phyloP scores from a whole-genome alignment of 2,113 vertebrate species.

The Steatornis caripensis region DNA sequence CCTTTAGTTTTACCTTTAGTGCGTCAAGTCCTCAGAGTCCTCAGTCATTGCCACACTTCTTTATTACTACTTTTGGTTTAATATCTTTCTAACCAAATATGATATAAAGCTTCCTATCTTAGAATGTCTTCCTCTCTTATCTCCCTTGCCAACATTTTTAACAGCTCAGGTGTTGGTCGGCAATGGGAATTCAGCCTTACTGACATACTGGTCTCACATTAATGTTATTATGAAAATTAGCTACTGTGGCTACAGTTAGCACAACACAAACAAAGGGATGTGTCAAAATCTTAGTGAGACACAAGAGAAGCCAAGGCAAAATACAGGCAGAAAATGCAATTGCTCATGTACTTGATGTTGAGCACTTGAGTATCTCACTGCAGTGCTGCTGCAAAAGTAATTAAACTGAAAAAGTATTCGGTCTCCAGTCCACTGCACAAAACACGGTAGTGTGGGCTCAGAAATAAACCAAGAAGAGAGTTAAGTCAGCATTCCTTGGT shows the following conservation, averaged over 20 bases:
- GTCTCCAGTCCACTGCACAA: background rate
- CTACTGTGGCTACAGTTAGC: background rate
- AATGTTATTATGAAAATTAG: background rate
- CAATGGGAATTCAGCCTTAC: background rate
- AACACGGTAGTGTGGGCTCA: background rate
- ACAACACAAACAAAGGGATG: background rate
- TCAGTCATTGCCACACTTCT: background rate
- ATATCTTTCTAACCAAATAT: background rate
- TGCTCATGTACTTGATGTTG: background rate
- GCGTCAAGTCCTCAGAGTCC: background rate
- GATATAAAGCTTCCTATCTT: background rate
- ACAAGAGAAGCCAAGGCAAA: background rate
- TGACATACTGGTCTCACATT: background rate
- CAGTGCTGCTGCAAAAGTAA: background rate
- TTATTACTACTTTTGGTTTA: background rate
- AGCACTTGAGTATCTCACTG: background rate
- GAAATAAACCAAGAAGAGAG: background rate
- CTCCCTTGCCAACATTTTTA: background rate
- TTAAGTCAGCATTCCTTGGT: background rate
- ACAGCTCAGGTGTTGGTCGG: background rate
- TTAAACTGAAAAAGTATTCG: background rate
- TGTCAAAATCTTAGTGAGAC: background rate
- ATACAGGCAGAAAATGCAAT: background rate
- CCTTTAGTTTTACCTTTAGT: background rate
- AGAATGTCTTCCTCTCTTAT: background rate